Base-by-base conservation (phyloP, 1,140 invertebrate species). In the Saccostrea cuccullata region DNA sequence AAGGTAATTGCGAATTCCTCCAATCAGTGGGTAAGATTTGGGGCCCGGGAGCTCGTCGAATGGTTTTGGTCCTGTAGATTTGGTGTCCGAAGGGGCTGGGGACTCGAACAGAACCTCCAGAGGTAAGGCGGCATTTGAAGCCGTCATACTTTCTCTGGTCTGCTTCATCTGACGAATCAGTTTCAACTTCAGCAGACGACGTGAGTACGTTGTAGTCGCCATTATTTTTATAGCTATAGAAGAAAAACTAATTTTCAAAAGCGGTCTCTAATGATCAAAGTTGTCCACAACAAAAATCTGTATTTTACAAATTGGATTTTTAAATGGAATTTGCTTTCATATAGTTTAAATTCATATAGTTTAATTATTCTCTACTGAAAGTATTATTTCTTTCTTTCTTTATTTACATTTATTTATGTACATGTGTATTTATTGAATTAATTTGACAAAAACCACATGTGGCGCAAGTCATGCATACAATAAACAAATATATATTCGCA, bases 11-110 rank as follows among this genome's bases (percentile, higher is more conserved):
- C 77, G 86, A 23, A 89, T 67, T 23, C 90, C 87, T 17, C 91
- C 91, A 12, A 91, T 73, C 60, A 91, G n/a, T 8, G 91, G 90
- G 23, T 89, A 86, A 70, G 82, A 84, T 82, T 86, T 82, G 6
- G 91, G 91, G 11, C 88, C 89, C 5, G 91, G 91, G 17, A 91
- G 86, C 0, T 90, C 89, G 17, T 58, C 55, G 85, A 90, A 91
- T 5, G 91, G 86, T 67, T 60, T 82, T 6, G 84, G 70, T 11
- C 15, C 26, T 11, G 12, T 13, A 30, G 15, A 12, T 26, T 26
- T 30, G 26, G 85, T 8, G 23, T 15, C 70, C 0, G 70, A 0
- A 2, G 26, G 26, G 30, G 67, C 82, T n/a, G 70, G 84, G 20
- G 77, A 17, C 13, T 40, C 73, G 40, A 82, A 15, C 13, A 60